Evolutionary conservation across 1,140 invertebrate species (phyloP).

Genomic region (Danaus melanippus): DNA sequence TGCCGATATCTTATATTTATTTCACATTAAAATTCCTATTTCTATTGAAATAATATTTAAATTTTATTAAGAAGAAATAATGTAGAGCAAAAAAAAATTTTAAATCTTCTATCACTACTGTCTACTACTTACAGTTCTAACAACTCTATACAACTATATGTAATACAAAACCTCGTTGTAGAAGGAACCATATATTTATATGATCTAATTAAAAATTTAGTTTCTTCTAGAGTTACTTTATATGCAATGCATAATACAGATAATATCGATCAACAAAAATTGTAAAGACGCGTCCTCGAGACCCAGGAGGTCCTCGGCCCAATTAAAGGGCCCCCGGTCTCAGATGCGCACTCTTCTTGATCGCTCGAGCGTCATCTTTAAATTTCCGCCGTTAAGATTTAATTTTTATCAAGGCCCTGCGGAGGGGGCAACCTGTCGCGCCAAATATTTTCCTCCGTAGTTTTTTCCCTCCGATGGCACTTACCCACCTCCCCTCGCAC

Average conservation of each 20-base stretch:
- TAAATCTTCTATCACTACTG: no score
- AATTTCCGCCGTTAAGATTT: slow-evolving; percentile 72
- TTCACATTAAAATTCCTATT: slow-evolving; percentile 13
- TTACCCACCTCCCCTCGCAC: slow-evolving; percentile 64
- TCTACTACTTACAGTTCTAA: no score
- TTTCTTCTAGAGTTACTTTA: no score
- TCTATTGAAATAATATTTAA: slow-evolving; percentile 11
- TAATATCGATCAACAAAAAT: slow-evolving; percentile 47
- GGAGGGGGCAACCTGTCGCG: slow-evolving; percentile 61
- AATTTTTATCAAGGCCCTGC: slow-evolving; percentile 64
- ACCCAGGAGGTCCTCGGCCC: slow-evolving; percentile 44
- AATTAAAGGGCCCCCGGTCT: slow-evolving; percentile 64
- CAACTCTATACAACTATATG: no score
- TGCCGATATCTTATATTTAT: slow-evolving; percentile 22
- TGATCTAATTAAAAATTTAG: no score
- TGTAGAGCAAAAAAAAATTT: no score
- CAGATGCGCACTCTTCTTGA: slow-evolving; percentile 69
- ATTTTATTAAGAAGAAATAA: no score
- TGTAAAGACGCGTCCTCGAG: slow-evolving; percentile 27
- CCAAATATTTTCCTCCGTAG: slow-evolving; percentile 71
- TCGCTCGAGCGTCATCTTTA: slow-evolving; percentile 70
- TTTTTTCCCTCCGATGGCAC: slow-evolving; percentile 70
- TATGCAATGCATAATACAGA: slow-evolving; percentile 1
- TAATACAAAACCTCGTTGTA: no score
- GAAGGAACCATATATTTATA: no score